These are phyloP conservation scores for Artemisiospiza belli DNA, from an alignment of 2,113 vertebrate species.

Conservation along the genomic window DNA sequence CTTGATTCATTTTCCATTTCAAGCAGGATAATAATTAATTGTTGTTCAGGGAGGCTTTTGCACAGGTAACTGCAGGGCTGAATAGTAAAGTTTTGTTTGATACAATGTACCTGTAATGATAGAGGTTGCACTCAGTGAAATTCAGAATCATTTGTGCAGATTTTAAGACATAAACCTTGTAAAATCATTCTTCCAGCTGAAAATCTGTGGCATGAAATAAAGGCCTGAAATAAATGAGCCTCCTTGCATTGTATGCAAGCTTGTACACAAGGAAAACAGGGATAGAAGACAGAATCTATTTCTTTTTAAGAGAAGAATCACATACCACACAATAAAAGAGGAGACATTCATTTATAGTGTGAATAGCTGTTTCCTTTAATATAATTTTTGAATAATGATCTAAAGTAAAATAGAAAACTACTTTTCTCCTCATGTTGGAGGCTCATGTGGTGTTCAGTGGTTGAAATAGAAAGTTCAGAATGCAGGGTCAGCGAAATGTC, in stretches of 20 bases:
- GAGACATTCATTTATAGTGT: not conserved
- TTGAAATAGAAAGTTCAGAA: not conserved
- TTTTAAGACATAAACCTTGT: not conserved
- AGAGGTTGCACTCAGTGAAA: not conserved
- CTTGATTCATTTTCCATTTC: not conserved
- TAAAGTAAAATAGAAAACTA: not conserved
- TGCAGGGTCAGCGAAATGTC: not conserved
- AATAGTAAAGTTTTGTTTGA: not conserved
- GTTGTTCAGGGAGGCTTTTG: not conserved
- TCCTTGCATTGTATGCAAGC: rapidly evolving
- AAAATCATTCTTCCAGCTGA: not conserved
- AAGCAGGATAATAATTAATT: not conserved
- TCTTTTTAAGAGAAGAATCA: not conserved
- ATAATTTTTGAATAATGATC: not conserved
- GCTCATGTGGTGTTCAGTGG: not conserved
- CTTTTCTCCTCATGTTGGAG: not conserved
- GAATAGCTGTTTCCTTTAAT: not conserved
- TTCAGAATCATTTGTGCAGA: not conserved
- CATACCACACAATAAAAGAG: not conserved
- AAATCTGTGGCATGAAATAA: not conserved
- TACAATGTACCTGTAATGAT: not conserved
- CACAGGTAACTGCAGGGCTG: not conserved
- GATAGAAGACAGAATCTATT: not conserved
- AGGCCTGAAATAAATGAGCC: not conserved
- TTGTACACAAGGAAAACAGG: not conserved